Evolutionary conservation across 2,797 vertebrate species (phyloP).

Genomic region (Xerus rutilus): DNA sequence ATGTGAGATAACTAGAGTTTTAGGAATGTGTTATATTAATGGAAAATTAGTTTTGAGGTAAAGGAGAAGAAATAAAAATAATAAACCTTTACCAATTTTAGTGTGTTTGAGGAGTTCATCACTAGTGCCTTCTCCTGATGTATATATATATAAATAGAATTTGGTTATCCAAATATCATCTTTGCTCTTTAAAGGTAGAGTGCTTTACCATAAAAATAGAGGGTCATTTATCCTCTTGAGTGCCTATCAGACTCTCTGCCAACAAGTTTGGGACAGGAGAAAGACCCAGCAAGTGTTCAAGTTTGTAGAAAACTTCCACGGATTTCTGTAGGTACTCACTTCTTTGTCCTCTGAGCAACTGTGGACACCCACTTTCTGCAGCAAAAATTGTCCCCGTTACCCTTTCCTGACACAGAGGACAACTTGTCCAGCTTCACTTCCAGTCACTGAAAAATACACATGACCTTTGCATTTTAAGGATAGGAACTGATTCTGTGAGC

Average conservation of each 20-base stretch:
- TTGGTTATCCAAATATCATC: slow-evolving; percentile 4
- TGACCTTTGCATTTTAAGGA: neutral
- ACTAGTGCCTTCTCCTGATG: neutral
- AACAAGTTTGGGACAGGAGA: neutral
- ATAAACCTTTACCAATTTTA: neutral
- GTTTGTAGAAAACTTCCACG: neutral
- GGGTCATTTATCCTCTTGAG: neutral
- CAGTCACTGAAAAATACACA: neutral
- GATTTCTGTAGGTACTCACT: neutral
- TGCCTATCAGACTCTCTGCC: neutral
- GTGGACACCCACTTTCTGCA: neutral
- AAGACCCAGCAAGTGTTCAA: neutral
- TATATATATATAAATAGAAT: neutral
- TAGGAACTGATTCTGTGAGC: neutral
- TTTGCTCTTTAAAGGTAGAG: neutral
- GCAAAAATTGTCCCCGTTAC: neutral
- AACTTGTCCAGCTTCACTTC: neutral
- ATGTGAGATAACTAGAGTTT: neutral
- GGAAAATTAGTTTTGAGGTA: neutral
- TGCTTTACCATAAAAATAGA: slow-evolving; percentile 6
- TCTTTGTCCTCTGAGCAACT: neutral
- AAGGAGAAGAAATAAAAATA: neutral
- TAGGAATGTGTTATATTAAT: neutral
- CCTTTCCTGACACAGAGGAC: neutral
- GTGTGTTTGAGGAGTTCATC: neutral